phyloP scores from a whole-genome alignment of 2,113 vertebrate species.

The Hippoglossus stenolepis region DNA sequence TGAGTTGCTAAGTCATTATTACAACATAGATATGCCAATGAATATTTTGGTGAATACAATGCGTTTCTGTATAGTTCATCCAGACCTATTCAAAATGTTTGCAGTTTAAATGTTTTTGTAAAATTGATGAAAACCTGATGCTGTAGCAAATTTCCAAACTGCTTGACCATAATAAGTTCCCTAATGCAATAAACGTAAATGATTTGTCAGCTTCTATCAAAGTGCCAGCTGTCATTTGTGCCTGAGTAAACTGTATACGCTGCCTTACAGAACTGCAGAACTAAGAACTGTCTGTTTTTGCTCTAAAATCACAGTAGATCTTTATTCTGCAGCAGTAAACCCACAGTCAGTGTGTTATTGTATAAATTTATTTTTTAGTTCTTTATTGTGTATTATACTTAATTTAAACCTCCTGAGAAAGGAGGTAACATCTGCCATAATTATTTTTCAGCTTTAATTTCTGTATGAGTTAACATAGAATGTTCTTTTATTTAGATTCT shows the following conservation, averaged over 20 bases:
- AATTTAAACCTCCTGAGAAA: conserved; percentile 26
- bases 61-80: no score
- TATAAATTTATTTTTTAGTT: conserved; percentile 3
- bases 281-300: neutral
- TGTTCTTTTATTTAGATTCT: conserved; percentile 15
- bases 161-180: neutral
- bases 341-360: conserved; percentile 9
- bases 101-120: conserved; percentile 7
- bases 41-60: no score
- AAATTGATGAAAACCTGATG: neutral
- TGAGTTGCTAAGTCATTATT: neutral
- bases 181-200: neutral
- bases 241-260: neutral
- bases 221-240: conserved; percentile 9
- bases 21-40: no score
- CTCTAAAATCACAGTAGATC: no score
- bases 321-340: neutral
- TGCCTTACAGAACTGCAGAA: conserved; percentile 18
- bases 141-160: neutral
- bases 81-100: neutral
- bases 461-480: conserved; percentile 7
- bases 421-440: conserved; percentile 10
- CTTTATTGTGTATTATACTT: conserved; percentile 22
- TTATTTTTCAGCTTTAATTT: conserved; percentile 53
- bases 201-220: neutral